Evolutionary conservation across 2,888 invertebrate genomes (phyloP).

Genomic region (Pollenia amentaria): DNA sequence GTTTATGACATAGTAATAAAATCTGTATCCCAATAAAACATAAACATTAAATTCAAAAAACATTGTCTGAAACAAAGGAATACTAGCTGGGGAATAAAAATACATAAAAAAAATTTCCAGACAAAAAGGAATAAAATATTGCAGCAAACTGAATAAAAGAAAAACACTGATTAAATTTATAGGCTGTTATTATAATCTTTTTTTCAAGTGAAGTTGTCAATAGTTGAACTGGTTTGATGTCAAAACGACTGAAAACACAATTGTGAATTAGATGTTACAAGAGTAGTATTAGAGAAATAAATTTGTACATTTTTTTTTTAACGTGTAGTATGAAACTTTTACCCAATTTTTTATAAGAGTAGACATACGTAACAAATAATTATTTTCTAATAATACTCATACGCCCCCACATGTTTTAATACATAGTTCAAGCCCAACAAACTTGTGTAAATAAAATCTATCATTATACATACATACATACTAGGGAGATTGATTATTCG

Average conservation of each 20-base stretch:
- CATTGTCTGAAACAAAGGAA: background rate
- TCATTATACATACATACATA: too few species aligned
- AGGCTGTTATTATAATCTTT: conserved; percentile 20
- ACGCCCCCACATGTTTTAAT: too few species aligned
- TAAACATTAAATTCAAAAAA: background rate
- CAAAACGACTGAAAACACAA: background rate
- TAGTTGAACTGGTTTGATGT: background rate
- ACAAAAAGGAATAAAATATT: conserved; percentile 2
- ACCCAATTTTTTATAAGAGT: too few species aligned
- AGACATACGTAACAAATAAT: too few species aligned
- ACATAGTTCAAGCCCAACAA: too few species aligned
- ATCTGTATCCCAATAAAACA: conserved; percentile 2
- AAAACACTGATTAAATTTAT: conserved; percentile 29
- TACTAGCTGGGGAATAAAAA: background rate
- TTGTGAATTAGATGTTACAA: background rate
- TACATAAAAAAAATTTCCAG: conserved; percentile 2
- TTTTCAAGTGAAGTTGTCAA: conserved; percentile 23
- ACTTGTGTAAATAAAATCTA: too few species aligned
- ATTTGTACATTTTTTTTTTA: too few species aligned
- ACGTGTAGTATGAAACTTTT: too few species aligned
- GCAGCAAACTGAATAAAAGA: background rate
- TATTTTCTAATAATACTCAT: too few species aligned
- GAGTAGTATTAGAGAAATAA: background rate
- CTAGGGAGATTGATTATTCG: too few species aligned
- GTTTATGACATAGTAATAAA: conserved; percentile 42